Evolutionary conservation across 2,797 vertebrate species (phyloP).

Genomic region (Ibycter americanus): DNA sequence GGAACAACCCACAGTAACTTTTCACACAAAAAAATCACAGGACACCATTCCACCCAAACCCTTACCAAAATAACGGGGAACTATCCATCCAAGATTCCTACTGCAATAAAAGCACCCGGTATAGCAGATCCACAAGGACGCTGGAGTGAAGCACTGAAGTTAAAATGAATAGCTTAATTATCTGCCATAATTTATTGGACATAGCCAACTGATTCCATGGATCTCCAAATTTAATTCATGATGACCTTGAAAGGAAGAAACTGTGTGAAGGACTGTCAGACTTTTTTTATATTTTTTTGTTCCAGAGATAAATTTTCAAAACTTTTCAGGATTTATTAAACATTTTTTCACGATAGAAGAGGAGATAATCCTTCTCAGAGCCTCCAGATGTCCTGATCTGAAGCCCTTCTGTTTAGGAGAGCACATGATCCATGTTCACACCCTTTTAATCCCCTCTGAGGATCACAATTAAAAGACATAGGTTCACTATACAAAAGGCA

Average conservation of each 20-base stretch:
- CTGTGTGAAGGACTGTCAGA: slow-evolving; percentile 34
- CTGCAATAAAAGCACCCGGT: slow-evolving; percentile 44
- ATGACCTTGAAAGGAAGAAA: slow-evolving; percentile 64
- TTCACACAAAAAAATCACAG: background rate
- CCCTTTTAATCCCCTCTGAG: background rate
- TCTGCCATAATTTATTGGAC: slow-evolving; percentile 51
- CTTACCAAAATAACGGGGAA: background rate
- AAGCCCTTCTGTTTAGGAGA: background rate
- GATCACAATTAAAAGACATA: background rate
- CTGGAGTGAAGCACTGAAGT: slow-evolving; percentile 1
- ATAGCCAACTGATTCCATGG: slow-evolving; percentile 36
- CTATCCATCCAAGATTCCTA: background rate
- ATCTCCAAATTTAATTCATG: slow-evolving; percentile 57
- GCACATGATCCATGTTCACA: background rate
- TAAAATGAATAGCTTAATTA: slow-evolving; percentile 69
- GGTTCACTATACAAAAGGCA: background rate
- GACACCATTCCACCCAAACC: background rate
- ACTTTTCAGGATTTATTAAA: background rate
- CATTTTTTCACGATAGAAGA: background rate
- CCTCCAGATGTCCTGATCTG: background rate
- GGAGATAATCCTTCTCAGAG: background rate
- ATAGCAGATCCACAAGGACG: slow-evolving; percentile 43
- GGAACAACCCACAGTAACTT: background rate
- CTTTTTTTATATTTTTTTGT: background rate
- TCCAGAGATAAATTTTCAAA: background rate